phyloP scores from a whole-genome alignment of 2,113 vertebrate species.

The Hiodon alosoides region DNA sequence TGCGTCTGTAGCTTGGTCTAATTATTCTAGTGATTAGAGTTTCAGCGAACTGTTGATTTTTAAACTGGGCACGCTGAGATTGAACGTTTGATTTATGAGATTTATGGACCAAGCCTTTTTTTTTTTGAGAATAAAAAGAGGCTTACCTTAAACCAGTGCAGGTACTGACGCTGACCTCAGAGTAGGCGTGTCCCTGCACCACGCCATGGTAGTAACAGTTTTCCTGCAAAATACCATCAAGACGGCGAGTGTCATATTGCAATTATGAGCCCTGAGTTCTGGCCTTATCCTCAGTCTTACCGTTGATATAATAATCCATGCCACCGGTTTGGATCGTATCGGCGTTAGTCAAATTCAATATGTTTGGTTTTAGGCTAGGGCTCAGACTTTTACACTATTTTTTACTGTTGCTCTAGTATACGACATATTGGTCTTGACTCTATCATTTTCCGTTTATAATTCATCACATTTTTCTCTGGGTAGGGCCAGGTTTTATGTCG shows the following conservation, averaged over 20 bases:
- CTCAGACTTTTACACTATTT: neutral
- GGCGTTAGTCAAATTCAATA: neutral
- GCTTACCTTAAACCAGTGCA: constrained; percentile 65
- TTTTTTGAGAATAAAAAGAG: constrained; percentile 27
- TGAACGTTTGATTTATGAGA: no score
- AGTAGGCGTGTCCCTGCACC: constrained; percentile 54
- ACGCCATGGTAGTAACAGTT: constrained; percentile 72
- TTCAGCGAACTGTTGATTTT: constrained; percentile 18
- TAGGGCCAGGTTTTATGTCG: neutral
- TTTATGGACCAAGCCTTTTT: no score
- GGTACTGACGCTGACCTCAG: constrained; percentile 65
- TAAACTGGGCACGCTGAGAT: neutral
- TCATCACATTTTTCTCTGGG: neutral
- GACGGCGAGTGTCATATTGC: neutral
- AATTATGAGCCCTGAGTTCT: neutral
- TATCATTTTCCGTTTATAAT: constrained; percentile 1
- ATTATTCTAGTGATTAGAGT: constrained; percentile 32
- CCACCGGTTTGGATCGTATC: neutral
- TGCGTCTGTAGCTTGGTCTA: constrained; percentile 26
- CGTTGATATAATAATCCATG: no score
- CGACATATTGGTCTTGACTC: neutral
- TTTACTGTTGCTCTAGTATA: neutral
- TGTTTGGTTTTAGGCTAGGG: neutral
- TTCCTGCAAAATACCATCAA: constrained; percentile 39
- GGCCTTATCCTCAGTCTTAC: no score